phyloP scores from a whole-genome alignment of 2,888 invertebrate species.

The Hypercompe scribonia region DNA sequence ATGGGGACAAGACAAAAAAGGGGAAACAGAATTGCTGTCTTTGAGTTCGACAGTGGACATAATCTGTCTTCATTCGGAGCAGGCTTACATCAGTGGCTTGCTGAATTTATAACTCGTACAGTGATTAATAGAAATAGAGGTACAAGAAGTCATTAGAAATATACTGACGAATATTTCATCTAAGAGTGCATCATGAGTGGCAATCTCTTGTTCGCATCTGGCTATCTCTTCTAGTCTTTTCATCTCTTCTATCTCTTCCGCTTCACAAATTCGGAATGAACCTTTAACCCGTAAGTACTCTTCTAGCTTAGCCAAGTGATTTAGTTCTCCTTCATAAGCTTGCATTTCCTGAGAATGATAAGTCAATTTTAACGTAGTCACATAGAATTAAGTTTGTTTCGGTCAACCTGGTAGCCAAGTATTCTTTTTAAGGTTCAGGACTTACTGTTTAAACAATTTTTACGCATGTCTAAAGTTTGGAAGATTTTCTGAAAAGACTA shows the following conservation, averaged over 20 bases:
- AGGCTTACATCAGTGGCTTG: no score
- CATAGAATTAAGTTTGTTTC: not conserved
- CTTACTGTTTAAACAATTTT: no score
- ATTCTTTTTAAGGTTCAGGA: no score
- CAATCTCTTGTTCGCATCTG: slow-evolving; percentile 90
- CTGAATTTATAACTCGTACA: no score
- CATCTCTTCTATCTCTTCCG: slow-evolving; percentile 90
- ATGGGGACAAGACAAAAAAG: no score
- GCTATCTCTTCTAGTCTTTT: slow-evolving; percentile 89
- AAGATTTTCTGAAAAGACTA: no score
- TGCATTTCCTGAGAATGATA: slow-evolving; percentile 91
- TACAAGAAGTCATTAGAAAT: not conserved
- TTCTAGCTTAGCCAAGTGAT: slow-evolving; percentile 93
- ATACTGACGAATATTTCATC: slow-evolving; percentile 89
- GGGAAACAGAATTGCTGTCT: no score
- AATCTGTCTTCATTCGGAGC: no score
- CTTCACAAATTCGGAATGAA: slow-evolving; percentile 91
- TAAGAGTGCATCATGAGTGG: slow-evolving; percentile 90
- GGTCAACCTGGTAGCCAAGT: no score
- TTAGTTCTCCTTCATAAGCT: slow-evolving; percentile 93
- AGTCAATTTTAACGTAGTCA: not conserved
- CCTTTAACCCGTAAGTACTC: slow-evolving; percentile 95
- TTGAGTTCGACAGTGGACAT: no score
- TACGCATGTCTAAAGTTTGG: no score
- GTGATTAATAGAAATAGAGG: not conserved